A percentile compares a stretch with the other conserved stretches of the same genome.
These are phyloP conservation scores for Tipula confusa DNA, from an alignment of 2,888 invertebrate genomes.

Conservation along the genomic window DNA sequence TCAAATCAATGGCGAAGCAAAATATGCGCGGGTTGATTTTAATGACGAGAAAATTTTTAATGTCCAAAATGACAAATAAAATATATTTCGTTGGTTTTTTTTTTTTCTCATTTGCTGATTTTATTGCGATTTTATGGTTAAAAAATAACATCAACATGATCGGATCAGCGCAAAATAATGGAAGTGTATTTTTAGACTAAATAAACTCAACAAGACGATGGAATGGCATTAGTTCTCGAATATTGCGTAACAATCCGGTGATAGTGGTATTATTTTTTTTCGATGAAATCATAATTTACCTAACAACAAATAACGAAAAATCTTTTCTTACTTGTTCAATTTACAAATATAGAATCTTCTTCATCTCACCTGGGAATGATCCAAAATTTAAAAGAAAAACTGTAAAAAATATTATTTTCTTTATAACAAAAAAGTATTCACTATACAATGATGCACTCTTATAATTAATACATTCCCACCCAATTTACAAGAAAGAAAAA, in stretches of 20 bases:
- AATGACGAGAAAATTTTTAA: not conserved
- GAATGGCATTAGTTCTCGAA: not conserved
- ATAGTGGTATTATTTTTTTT: not conserved
- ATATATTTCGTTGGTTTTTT: not conserved
- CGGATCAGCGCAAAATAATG: not conserved
- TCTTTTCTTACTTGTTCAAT: not conserved
- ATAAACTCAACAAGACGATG: not conserved
- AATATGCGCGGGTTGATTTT: not conserved
- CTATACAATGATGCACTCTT: not conserved
- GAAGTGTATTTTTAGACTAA: not conserved
- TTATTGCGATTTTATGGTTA: not conserved
- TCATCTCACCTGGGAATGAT: constrained; percentile 30
- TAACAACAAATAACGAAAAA: not conserved
- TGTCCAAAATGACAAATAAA: not conserved
- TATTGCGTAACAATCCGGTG: not conserved
- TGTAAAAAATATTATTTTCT: not conserved
- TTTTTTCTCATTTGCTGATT: not conserved
- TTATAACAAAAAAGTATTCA: not conserved
- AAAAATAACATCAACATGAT: not conserved
- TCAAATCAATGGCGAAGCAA: not conserved
- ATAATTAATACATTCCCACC: not conserved
- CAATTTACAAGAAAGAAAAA: too few species aligned
- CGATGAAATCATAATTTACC: constrained; percentile 14
- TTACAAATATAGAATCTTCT: constrained; percentile 1
- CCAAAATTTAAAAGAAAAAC: not conserved